Percentiles rank a stretch among this genome's conserved stretches.
phyloP scores from a whole-genome alignment of 2,888 invertebrate species.

The Meganola albula region DNA sequence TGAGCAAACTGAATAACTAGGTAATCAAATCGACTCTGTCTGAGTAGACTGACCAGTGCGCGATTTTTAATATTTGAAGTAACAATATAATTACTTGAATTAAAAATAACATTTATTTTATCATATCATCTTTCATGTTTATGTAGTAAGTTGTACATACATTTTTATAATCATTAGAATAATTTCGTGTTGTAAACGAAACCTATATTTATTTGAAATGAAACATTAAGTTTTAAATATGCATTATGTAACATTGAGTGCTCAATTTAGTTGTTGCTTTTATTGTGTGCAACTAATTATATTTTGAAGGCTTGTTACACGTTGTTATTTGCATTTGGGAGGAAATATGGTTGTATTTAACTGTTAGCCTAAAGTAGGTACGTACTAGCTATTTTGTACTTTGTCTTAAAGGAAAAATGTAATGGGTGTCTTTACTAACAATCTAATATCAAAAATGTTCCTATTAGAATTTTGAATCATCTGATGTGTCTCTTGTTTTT shows the following conservation, averaged over 20 bases:
- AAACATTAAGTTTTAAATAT: conserved; percentile 32
- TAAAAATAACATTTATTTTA: conserved; percentile 8
- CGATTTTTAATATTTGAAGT: not conserved
- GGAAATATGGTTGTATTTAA: too few relatives aligned
- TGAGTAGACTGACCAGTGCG: too few relatives aligned
- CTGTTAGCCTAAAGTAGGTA: too few relatives aligned
- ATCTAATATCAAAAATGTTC: too few relatives aligned
- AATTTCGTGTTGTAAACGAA: conserved; percentile 17
- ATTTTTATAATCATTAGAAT: conserved; percentile 37
- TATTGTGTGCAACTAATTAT: conserved; percentile 41
- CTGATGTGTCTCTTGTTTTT: too few relatives aligned
- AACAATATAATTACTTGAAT: too few relatives aligned
- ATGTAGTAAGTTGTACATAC: conserved; percentile 43
- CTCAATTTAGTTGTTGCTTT: conserved; percentile 59
- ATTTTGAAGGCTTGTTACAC: conserved; percentile 25
- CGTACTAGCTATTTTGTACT: too few relatives aligned
- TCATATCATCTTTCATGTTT: conserved; percentile 27
- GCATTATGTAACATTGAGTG: conserved; percentile 44
- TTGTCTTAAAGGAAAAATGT: too few relatives aligned
- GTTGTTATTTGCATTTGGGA: conserved; percentile 19
- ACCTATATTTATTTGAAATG: conserved; percentile 25
- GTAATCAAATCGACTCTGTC: too few relatives aligned
- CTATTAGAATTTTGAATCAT: too few relatives aligned
- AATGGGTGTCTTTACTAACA: too few relatives aligned
- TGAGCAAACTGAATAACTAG: too few relatives aligned